Conservation (phyloP, 2,797 vertebrate genomes). For the Cyprinodon diabolis region DNA sequence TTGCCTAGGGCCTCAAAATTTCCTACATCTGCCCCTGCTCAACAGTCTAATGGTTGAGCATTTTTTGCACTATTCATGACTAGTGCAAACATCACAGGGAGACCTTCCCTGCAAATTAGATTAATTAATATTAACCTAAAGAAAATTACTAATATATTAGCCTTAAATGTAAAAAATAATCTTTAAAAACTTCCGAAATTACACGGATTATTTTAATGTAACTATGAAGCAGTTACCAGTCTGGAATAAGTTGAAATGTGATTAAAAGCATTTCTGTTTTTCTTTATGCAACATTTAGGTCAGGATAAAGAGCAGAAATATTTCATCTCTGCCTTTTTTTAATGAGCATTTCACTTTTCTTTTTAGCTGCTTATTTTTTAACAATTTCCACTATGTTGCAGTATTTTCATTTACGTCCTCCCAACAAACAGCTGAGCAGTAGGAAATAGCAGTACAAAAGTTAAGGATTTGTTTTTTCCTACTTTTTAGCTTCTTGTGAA, state of each 20-base stretch:
- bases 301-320: background rate
- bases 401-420: background rate
- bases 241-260: background rate
- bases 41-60: too few relatives aligned
- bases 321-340: background rate
- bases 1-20: too few relatives aligned
- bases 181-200: too few relatives aligned
- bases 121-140: too few relatives aligned
- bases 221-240: background rate
- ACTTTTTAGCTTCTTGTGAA: conserved; percentile 15
- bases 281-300: background rate
- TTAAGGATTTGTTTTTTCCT: background rate
- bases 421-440: conserved; percentile 4
- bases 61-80: too few relatives aligned
- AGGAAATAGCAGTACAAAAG: conserved; percentile 8
- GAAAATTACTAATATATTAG: too few relatives aligned
- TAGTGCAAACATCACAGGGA: too few relatives aligned
- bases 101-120: too few relatives aligned
- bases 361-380: background rate
- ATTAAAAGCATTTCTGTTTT: conserved; percentile 1
- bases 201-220: too few relatives aligned
- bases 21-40: too few relatives aligned
- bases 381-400: background rate
- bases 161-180: too few relatives aligned
- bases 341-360: too few relatives aligned